Evolutionary conservation across 2,888 invertebrate species (phyloP), one percentile per base, ranked within the genome.

Genomic region (Drosophila lacicola): DNA sequence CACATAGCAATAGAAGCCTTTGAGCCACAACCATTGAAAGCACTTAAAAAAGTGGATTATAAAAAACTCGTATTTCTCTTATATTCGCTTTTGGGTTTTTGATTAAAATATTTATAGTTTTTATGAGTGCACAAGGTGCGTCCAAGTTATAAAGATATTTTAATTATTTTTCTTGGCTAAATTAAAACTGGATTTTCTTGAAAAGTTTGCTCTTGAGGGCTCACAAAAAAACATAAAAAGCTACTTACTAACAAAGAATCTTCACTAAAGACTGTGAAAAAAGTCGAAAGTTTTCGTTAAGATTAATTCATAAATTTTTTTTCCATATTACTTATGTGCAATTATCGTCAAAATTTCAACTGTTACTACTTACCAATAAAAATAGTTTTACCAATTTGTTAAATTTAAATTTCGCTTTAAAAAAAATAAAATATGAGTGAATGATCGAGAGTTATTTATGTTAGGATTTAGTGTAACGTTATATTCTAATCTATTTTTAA

Each of bases 31-130:
- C 41, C 45, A 57, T 29, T 53, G 49, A 46, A 63, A 47, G 34
- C 13, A 19, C 49, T 46, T 39, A 39, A 36, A 49, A 54, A 54
- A 62, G 45, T 49, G 53, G 17, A 17, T 21, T 11, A 17, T 13
- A 29, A 50, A 66, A 76, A 47, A 25, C 44, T 34, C 17, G 50
- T 66, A 55, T 54, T 57, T n/a, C 57, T 64, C 42, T 55, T 47
- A 36, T 46, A 53, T 33, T 46, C 17, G 14, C 37, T 9, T 54
- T 54, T 36, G 45, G 49, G 46, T 54, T 57, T 56, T 65, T 82
- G 74, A 84, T 81, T 81, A 72, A 87, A 81, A 70, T 73, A 73
- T 87, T 78, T 58, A 66, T 74, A 70, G 57, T 63, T 66, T 44
- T 21, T 51, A 64, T 50, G 19, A n/a, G 25, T 19, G 46, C 14